These are phyloP conservation scores for Phaethon lepturus DNA, from an alignment of 2,113 vertebrate genomes.

Conservation along the genomic window DNA sequence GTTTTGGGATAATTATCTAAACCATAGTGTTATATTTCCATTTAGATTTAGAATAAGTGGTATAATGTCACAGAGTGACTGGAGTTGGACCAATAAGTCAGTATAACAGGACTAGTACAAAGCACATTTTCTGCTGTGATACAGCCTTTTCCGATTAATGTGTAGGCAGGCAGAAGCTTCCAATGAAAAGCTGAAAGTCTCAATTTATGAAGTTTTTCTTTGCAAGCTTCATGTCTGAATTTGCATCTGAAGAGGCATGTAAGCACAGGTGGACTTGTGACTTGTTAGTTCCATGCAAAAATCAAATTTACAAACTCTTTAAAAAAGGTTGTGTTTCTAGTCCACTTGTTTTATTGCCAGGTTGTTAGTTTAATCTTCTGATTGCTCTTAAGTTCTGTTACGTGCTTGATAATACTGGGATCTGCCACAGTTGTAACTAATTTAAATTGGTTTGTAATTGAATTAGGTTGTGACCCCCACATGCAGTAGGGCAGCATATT, in stretches of 20 bases:
- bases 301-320: neutral
- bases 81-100: neutral
- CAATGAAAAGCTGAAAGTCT: neutral
- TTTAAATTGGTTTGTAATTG: neutral
- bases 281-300: neutral
- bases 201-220: neutral
- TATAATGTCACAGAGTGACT: neutral
- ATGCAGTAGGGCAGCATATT: neutral
- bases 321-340: neutral
- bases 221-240: neutral
- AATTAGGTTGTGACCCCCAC: neutral
- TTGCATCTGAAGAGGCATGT: neutral
- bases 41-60: neutral
- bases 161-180: neutral
- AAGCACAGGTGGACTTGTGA: neutral
- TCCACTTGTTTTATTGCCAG: neutral
- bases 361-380: neutral
- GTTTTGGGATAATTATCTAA: neutral
- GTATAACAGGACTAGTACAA: neutral
- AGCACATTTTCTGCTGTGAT: neutral
- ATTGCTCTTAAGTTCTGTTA: neutral
- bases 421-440: neutral
- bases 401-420: neutral
- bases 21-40: slow-evolving; percentile 12
- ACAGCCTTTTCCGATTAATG: neutral